phyloP scores from a whole-genome alignment of 2,888 invertebrate species.

The Trichopoda pennipes region DNA sequence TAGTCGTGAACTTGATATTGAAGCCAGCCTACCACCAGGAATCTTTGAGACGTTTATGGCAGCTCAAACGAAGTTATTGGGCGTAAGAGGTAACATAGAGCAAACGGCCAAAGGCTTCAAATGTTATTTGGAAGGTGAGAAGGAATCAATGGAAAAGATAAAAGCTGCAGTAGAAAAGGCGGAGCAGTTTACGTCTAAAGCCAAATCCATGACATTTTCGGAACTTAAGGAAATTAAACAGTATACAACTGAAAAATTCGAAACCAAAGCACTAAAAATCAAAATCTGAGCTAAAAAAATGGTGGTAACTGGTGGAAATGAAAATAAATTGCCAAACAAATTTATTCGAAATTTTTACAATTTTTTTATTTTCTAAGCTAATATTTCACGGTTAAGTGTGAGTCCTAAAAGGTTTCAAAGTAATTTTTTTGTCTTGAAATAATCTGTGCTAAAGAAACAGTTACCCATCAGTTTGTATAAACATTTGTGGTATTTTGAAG shows the following conservation, averaged over 20 bases:
- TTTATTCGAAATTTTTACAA: no score
- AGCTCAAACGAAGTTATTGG: slow-evolving; percentile 53
- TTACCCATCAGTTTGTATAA: no score
- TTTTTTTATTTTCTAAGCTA: no score
- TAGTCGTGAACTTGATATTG: slow-evolving; percentile 23
- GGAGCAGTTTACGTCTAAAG: slow-evolving; percentile 24
- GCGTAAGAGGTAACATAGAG: slow-evolving; percentile 56
- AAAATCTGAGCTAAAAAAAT: no score
- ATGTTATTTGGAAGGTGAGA: slow-evolving; percentile 51
- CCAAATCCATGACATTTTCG: slow-evolving; percentile 12
- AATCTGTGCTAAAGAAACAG: no score
- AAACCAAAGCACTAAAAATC: no score
- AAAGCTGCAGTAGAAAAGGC: slow-evolving; percentile 1
- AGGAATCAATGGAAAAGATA: slow-evolving; percentile 28
- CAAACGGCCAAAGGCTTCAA: slow-evolving; percentile 54
- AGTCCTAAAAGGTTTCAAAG: no score
- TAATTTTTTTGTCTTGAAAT: no score
- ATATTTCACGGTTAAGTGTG: no score
- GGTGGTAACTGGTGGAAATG: no score
- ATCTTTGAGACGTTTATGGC: slow-evolving; percentile 59
- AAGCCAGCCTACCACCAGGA: slow-evolving; percentile 52
- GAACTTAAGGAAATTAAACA: slow-evolving; percentile 47
- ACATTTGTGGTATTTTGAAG: no score
- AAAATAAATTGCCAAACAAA: no score
- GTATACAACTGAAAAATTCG: slow-evolving; percentile 34